Percentiles rank a stretch among this genome's conserved stretches.
These are phyloP conservation scores for Pangasius krempfi DNA, from an alignment of 2,797 vertebrate genomes.

Conservation along the genomic window DNA sequence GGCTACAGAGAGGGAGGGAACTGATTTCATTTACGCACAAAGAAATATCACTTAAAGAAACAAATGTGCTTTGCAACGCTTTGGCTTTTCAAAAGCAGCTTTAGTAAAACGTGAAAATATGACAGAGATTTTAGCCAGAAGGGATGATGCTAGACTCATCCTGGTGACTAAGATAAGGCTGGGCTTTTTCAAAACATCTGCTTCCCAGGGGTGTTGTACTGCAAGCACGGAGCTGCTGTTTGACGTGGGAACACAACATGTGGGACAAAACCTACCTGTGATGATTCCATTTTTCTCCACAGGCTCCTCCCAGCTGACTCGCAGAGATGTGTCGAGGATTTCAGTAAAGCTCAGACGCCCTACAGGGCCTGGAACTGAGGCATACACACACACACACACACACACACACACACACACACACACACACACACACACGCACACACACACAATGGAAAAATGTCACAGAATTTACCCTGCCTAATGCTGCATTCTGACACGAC, in stretches of 20 bases:
- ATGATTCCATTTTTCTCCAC: constrained; percentile 91
- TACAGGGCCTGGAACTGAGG: constrained; percentile 86
- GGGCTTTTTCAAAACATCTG: constrained; percentile 22
- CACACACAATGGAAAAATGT: constrained; percentile 22
- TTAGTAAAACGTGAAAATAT: constrained; percentile 5
- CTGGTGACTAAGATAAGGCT: neutral
- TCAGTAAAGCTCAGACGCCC: constrained; percentile 91
- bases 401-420: constrained; percentile 30
- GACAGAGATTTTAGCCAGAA: constrained; percentile 5
- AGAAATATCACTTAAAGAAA: constrained; percentile 46
- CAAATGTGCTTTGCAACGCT: constrained; percentile 1
- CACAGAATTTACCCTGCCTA: constrained; percentile 33
- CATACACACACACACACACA: constrained; percentile 14
- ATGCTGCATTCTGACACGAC: constrained; percentile 13
- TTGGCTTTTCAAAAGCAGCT: neutral
- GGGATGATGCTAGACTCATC: constrained; percentile 6
- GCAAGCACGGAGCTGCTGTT: constrained; percentile 23
- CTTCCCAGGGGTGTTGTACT: constrained; percentile 29
- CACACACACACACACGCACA: constrained; percentile 37
- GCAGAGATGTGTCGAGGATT: constrained; percentile 92
- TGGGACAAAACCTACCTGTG: constrained; percentile 76
- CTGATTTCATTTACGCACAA: constrained; percentile 48
- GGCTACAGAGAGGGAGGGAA: constrained; percentile 37
- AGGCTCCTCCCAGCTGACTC: constrained; percentile 95
- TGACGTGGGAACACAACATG: constrained; percentile 32